Conservation (phyloP, 64 coral and sea anemone species). For the Hydrozoanthus tunicans region DNA sequence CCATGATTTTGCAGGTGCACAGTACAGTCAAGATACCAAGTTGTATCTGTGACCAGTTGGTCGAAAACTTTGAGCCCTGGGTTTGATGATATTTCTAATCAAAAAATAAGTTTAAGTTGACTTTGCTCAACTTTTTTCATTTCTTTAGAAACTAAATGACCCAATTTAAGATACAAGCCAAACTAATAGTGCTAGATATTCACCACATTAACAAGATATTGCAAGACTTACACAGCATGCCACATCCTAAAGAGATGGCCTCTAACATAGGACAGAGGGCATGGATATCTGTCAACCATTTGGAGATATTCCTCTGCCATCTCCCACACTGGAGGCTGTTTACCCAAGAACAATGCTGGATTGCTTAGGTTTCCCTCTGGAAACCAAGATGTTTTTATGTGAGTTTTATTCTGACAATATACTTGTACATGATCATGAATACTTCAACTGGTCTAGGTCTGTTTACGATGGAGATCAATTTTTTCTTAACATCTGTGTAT, state of each 20-base stretch:
- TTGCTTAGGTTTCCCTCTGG: slow-evolving; percentile 90
- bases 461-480: too few relatives aligned
- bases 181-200: neutral
- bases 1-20: too few relatives aligned
- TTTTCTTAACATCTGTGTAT: too few relatives aligned
- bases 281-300: slow-evolving; percentile 78
- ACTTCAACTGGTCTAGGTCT: too few relatives aligned
- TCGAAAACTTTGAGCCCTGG: too few relatives aligned
- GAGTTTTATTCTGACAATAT: too few relatives aligned
- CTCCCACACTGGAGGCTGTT: slow-evolving; percentile 87
- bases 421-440: too few relatives aligned
- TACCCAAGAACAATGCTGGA: slow-evolving; percentile 89
- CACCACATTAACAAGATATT: neutral
- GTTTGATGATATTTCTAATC: too few relatives aligned
- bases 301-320: slow-evolving; percentile 89
- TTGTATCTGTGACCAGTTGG: too few relatives aligned
- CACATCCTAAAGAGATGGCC: slow-evolving; percentile 92
- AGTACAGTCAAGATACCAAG: too few relatives aligned
- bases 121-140: too few relatives aligned
- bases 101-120: too few relatives aligned
- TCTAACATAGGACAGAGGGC: slow-evolving; percentile 83
- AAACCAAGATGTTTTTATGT: neutral
- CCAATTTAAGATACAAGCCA: neutral
- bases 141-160: neutral
- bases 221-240: slow-evolving; percentile 72